Percentiles rank a stretch among this genome's conserved stretches.
phyloP scores from a whole-genome alignment of 2,113 vertebrate species.

The Scopus umbretta region DNA sequence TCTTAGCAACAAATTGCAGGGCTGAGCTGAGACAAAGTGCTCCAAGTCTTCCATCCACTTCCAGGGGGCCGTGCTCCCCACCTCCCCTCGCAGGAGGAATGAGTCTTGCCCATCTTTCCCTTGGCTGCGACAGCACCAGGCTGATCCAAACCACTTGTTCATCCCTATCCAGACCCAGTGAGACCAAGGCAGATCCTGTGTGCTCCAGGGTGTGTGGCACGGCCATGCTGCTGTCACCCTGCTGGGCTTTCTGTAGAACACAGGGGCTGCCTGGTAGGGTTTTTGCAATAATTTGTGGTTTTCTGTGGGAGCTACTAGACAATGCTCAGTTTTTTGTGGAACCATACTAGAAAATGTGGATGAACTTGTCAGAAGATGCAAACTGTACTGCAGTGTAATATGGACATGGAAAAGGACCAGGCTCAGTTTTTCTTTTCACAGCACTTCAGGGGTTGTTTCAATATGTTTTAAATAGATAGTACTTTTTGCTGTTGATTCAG shows the following conservation, averaged over 20 bases:
- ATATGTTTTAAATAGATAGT: not conserved
- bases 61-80: not conserved
- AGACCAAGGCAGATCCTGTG: fast-evolving
- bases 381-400: not conserved
- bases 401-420: not conserved
- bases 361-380: not conserved
- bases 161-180: not conserved
- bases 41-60: not conserved
- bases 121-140: not conserved
- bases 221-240: not conserved
- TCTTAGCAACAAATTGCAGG: slow-evolving; percentile 36
- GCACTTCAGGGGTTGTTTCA: not conserved
- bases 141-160: not conserved
- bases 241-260: not conserved
- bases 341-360: fast-evolving
- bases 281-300: not conserved
- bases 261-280: not conserved
- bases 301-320: not conserved
- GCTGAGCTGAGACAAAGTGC: slow-evolving; percentile 32
- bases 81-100: not conserved
- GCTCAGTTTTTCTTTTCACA: not conserved
- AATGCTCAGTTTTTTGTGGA: not conserved
- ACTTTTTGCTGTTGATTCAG: not conserved
- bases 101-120: not conserved
- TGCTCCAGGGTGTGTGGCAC: not conserved